These are phyloP conservation scores for Peromyscus leucopus DNA, from an alignment of 2,113 vertebrate genomes.

Conservation along the genomic window DNA sequence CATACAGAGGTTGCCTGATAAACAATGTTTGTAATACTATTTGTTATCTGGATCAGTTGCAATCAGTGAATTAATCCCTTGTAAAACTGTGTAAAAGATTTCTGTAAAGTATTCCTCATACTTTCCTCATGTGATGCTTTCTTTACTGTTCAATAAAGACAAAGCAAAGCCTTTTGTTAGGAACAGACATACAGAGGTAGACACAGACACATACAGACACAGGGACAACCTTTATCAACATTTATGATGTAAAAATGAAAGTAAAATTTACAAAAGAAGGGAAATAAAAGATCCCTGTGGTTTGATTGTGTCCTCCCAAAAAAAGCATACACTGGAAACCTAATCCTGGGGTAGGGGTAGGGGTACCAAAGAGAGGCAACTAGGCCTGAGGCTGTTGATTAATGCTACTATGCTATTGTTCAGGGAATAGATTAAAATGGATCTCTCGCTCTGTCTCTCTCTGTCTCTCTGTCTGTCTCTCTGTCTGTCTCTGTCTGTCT, in stretches of 20 bases:
- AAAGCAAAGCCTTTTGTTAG: not conserved
- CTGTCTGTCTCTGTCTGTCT: not conserved
- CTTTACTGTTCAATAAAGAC: not conserved
- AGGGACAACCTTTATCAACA: not conserved
- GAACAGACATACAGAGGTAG: not conserved
- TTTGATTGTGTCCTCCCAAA: not conserved
- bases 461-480: not conserved
- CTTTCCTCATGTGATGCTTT: not conserved
- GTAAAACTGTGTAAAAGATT: not conserved
- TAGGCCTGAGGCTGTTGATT: not conserved
- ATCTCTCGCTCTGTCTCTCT: not conserved
- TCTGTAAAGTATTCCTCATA: not conserved
- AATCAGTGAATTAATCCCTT: not conserved
- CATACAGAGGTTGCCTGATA: not conserved
- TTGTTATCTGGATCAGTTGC: not conserved
- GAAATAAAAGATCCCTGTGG: not conserved
- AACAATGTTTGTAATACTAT: not conserved
- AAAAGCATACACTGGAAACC: not conserved
- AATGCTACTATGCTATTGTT: not conserved
- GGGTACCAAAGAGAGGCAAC: not conserved
- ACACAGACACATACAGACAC: not conserved
- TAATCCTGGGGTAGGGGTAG: not conserved
- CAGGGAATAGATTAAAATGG: not conserved
- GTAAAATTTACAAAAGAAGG: slow-evolving; percentile 4
- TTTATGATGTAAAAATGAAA: slow-evolving; percentile 11